These are phyloP conservation scores for Actinemys pallida DNA, from an alignment of 2,113 vertebrate genomes.

Conservation along the genomic window DNA sequence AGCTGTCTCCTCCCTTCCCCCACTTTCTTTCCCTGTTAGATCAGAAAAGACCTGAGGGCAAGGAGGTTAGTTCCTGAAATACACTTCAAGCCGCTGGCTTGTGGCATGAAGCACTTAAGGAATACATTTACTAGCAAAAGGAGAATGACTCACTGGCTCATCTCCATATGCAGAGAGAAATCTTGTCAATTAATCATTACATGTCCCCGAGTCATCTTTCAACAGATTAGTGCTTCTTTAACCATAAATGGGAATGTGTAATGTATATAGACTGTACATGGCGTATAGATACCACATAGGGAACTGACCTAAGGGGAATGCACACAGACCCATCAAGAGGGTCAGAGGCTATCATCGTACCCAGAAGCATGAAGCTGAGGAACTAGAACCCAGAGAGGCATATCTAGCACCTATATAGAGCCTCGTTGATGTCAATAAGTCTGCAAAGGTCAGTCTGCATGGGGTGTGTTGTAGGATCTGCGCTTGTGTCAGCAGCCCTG, in stretches of 20 bases:
- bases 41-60: not conserved
- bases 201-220: not conserved
- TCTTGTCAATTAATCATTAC: not conserved
- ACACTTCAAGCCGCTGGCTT: not conserved
- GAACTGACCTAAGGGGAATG: not conserved
- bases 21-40: not conserved
- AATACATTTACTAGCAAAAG: not conserved
- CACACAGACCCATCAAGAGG: not conserved
- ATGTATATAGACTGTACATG: not conserved
- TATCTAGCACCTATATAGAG: not conserved
- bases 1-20: not conserved
- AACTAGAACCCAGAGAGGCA: not conserved
- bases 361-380: not conserved
- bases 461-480: not conserved
- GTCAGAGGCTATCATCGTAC: not conserved
- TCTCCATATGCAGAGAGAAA: not conserved
- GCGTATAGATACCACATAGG: not conserved
- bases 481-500: not conserved
- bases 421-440: not conserved
- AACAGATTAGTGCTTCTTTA: not conserved
- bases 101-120: not conserved
- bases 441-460: not conserved
- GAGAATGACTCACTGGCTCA: not conserved
- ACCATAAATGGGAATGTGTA: not conserved
- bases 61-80: not conserved